Evolutionary conservation across 2,888 invertebrate species (phyloP).

Genomic region (Orthonychiurus folsomi): DNA sequence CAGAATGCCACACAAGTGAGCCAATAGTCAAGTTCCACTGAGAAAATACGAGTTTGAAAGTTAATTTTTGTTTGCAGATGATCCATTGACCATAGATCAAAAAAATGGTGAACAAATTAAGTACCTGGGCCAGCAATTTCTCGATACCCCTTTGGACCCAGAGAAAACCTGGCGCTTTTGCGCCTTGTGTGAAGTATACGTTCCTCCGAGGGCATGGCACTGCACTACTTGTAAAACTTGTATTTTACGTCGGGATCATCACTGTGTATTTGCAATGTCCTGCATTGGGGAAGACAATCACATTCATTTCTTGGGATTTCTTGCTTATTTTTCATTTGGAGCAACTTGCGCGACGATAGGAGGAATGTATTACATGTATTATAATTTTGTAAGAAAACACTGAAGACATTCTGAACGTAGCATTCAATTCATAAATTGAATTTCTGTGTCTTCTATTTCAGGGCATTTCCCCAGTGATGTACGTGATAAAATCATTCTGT

Average conservation of each 20-base stretch:
- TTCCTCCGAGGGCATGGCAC: conserved; percentile 37
- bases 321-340: conserved; percentile 31
- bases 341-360: conserved; percentile 13
- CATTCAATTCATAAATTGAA: neutral
- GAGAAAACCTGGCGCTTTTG: conserved; percentile 37
- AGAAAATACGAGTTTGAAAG: too few relatives aligned
- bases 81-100: too few relatives aligned
- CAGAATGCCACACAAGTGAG: too few relatives aligned
- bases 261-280: conserved; percentile 33
- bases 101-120: too few relatives aligned
- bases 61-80: too few relatives aligned
- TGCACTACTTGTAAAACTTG: conserved; percentile 28
- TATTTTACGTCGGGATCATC: conserved; percentile 31
- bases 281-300: conserved; percentile 40
- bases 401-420: conserved; percentile 3
- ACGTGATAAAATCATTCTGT: conserved; percentile 21
- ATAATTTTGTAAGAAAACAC: neutral
- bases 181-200: conserved; percentile 26
- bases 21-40: too few relatives aligned
- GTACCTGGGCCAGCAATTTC: too few relatives aligned
- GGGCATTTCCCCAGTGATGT: conserved; percentile 20
- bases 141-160: too few relatives aligned
- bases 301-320: conserved; percentile 31
- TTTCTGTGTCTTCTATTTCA: conserved; percentile 12
- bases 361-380: neutral